A percentile compares a stretch with the other conserved stretches of the same genome.
Conservation (phyloP, 2,797 vertebrate species). For the Sylvilagus floridanus region DNA sequence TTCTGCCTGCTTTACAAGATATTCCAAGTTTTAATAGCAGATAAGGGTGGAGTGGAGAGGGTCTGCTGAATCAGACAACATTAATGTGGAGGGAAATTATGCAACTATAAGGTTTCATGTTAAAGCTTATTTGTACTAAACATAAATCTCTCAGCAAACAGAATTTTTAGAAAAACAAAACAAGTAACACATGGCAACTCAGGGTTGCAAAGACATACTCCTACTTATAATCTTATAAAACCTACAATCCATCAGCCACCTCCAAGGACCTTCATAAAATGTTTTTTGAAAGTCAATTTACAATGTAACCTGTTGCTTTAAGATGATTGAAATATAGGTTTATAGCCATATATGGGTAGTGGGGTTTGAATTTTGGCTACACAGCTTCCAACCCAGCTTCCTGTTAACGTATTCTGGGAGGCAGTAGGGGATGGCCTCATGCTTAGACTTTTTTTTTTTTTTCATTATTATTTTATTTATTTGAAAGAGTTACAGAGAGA, state of each 20-base stretch:
- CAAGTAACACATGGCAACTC: background rate
- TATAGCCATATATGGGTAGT: no score
- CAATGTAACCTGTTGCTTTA: background rate
- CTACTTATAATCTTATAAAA: background rate
- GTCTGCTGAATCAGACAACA: background rate
- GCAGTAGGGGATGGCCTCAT: no score
- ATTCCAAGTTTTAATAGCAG: background rate
- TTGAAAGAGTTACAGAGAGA: no score
- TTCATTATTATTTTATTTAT: no score
- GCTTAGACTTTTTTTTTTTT: no score
- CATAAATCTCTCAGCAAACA: background rate
- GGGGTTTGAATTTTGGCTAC: no score
- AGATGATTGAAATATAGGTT: no score
- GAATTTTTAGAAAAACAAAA: background rate
- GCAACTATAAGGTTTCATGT: background rate
- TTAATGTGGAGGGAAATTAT: background rate
- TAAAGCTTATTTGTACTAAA: background rate
- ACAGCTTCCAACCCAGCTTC: no score
- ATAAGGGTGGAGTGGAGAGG: background rate
- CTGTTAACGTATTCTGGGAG: no score
- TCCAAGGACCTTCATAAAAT: background rate
- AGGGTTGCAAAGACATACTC: background rate
- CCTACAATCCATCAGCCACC: background rate
- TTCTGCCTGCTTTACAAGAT: background rate
- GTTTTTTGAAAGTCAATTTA: background rate